Base-by-base conservation (phyloP, 2,797 vertebrate species). In the Rhinogobio ventralis region DNA sequence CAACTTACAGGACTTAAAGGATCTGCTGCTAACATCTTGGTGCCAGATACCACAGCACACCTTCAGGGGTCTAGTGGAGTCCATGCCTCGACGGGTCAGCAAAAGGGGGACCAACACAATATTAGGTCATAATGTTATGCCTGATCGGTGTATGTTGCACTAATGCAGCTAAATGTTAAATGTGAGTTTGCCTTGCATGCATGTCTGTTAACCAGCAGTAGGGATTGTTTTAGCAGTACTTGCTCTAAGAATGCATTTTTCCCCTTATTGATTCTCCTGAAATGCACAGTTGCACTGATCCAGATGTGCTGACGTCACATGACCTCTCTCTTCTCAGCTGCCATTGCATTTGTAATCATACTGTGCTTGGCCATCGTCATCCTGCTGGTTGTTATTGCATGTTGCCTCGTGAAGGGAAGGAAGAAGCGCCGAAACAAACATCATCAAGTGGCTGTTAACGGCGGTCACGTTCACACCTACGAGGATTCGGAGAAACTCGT, bases 401-500 rank as follows among this genome's bases (percentile, higher is more conserved):
- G 96, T 93, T 98, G 94, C 93, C 85, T 94, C 74, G 9, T 97
- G 80, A 97, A 96, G 92, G 94, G 92, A 42, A 95, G 89, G 89
- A 94, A 91, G 73, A 95, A 90, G 85, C 88, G 90, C 11, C 68
- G 15, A 23, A 79, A 15, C 42, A 91, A 90, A 23, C 93, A 90
- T 78, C 95, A 94, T 0, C 95, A 93, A 0, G 67, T 96, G 15
- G 95, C 96, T 0, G 90, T 92, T 0, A 95, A 95, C 85, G 96
- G 92, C 79, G 90, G 92, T 66, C 95, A 95, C 0, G 39, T 91
- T 33, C 92, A 90, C 64, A 92, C 94, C 39, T 82, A 94, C 0
- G 96, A 96, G 87, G 96, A 98, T 94, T 96, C 94, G 0, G 96
- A 98, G 78, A 96, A 91, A 72, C 93, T 97, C 69, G 97, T 99